phyloP scores from a whole-genome alignment of 2,113 vertebrate genomes.

The Microtus pennsylvanicus region DNA sequence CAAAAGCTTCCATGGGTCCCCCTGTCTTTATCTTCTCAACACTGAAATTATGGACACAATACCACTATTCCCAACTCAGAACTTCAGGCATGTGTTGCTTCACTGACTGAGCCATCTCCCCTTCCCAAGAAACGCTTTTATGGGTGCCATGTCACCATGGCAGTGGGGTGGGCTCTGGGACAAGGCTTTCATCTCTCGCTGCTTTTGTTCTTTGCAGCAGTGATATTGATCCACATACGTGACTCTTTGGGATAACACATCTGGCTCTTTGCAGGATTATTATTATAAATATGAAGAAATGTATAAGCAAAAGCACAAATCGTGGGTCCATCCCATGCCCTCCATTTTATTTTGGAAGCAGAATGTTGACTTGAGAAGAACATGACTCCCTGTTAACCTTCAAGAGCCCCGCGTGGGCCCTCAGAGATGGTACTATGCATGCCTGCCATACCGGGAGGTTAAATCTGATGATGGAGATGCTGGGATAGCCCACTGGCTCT shows the following conservation, averaged over 20 bases:
- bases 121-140: not conserved
- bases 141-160: not conserved
- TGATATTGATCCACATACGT: too few species aligned
- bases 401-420: too few species aligned
- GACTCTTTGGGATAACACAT: not conserved
- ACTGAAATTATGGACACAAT: not conserved
- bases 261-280: not conserved
- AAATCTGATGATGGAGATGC: not conserved
- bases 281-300: not conserved
- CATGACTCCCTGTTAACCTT: accelerated
- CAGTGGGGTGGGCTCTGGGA: not conserved
- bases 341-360: not conserved
- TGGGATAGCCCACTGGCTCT: not conserved
- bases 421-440: accelerated
- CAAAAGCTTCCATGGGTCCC: not conserved
- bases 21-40: not conserved
- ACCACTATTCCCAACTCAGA: not conserved
- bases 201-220: not conserved
- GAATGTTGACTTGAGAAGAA: not conserved
- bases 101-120: too few species aligned
- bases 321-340: too few species aligned
- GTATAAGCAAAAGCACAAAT: not conserved
- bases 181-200: too few species aligned
- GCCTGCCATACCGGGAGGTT: not conserved
- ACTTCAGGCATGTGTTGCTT: not conserved